Percentiles rank a stretch among this genome's conserved stretches.
Evolutionary conservation across 2,113 vertebrate species (phyloP).

Genomic region (Vombatus ursinus): DNA sequence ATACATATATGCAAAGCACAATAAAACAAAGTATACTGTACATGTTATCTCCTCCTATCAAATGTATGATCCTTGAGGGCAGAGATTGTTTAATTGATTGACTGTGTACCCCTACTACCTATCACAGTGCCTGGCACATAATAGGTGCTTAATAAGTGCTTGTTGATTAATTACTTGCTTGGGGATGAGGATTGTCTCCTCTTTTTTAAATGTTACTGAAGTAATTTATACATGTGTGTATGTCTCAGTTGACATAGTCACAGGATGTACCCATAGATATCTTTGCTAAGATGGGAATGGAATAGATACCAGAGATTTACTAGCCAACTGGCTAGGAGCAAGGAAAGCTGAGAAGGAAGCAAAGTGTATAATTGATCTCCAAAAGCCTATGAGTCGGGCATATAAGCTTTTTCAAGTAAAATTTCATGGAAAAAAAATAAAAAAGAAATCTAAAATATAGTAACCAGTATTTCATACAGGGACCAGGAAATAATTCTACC

Average conservation of each 20-base stretch:
- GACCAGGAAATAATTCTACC: neutral
- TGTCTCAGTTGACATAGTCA: neutral
- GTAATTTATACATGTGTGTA: neutral
- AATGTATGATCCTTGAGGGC: neutral
- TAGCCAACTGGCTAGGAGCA: neutral
- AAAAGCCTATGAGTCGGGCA: neutral
- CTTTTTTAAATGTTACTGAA: neutral
- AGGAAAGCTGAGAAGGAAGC: neutral
- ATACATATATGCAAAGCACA: too few species aligned
- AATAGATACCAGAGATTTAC: neutral
- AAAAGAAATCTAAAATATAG: neutral
- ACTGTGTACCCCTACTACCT: neutral
- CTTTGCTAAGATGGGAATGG: too few species aligned
- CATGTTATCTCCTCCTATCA: neutral
- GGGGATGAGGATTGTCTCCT: neutral
- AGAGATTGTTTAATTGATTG: neutral
- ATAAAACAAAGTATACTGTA: neutral
- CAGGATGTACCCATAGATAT: neutral
- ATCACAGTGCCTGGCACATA: neutral
- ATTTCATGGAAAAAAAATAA: neutral
- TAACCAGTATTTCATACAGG: neutral
- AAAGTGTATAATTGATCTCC: neutral
- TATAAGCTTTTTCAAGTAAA: neutral
- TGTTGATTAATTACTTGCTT: neutral
- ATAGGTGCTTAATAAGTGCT: neutral